Evolutionary conservation across 2,113 vertebrate genomes (phyloP), one percentile per base, ranked within the genome.

Genomic region (Plotosus lineatus): DNA sequence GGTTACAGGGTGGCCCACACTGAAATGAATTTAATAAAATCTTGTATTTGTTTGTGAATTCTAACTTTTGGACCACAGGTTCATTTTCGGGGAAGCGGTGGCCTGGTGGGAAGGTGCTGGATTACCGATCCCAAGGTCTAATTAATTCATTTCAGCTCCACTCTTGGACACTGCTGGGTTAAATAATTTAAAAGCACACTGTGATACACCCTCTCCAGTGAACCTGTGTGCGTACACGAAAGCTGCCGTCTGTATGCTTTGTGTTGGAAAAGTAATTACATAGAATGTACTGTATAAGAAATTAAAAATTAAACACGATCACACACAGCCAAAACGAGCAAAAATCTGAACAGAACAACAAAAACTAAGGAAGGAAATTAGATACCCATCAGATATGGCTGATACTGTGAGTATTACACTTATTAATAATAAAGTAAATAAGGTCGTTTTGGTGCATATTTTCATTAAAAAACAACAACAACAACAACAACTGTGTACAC

Each of bases 191-290:
- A 23, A 50, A 33, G 46, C 4, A 1, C 69, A 73, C 7, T 51
- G 69, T 73, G 69, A 73, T 73, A 73, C 46, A 50, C 46, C 33
- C 69, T 51, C 46, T 51, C 69, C 46, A 51, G 69, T 23, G 8
- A 28, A 73, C 19, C n/a, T n/a, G 69, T 51, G 69, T 33, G 3
- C 7, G 8, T 51, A 51, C 17, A 10, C 28, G 46, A 28, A 9
- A 44, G 26, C 44, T 50, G 28, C 19, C 15, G 9, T 31, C 44
- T 48, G 42, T 10, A 3, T 31, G 69, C 46, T 31, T 50, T 50
- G 69, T 50, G 21, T 33, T 33, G 15, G 28, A 15, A 19, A 33
- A 72, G 69, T 72, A 72, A 72, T 72, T 72, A 72, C 44, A 50
- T 1, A 50, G 26, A 50, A 50, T 33, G 7, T 26, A 72, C 50